Base-by-base conservation (phyloP, 1,140 invertebrate species). In the Callitettix versicolor region DNA sequence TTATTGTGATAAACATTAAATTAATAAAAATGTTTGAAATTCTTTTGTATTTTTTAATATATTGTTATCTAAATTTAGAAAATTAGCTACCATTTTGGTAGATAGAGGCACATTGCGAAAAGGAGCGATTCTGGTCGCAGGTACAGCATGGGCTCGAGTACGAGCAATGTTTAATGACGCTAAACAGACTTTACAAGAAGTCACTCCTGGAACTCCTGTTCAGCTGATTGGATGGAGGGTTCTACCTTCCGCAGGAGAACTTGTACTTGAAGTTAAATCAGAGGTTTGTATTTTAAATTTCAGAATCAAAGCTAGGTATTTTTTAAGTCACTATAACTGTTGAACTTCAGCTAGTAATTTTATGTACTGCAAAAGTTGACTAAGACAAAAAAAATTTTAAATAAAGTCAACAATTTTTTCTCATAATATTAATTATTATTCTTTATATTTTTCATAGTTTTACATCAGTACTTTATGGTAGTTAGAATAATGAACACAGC, bases 201-300 rank as follows among this genome's bases (percentile, higher is more conserved):
- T 87, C 0, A 71, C 76, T 9, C 90, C 94, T 0, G 80, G 88
- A 0, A 84, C 82, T 4, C 88, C 95, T 1, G 89, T 89, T 3
- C 84, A 93, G 69, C 80, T 98, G 21, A 77, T 89, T 34, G 93
- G 93, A 14, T 97, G 93, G 93, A 77, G 79, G 59, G 81, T 86
- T 34, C 68, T 97, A 53, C 95, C 95, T 0, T 66, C 79, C 15
- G 88, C 91, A 43, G 95, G 95, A 0, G 91, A 95, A 62, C 71
- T 82, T 55, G 80, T 96, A 38, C 67, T 95, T 6, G 82, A 97
- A 77, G 88, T 95, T 3, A 73, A 80, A 46, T 77, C 72, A 20
- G 89, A 94, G 72, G 76, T 76, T 63, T 40, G 17, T 38, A 38
- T 46, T 55, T 18, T 40, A 34, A 50, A 38, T 46, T 55, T 18